These are phyloP conservation scores for Acanthisitta chloris DNA, from an alignment of 2,113 vertebrate species.

Conservation along the genomic window DNA sequence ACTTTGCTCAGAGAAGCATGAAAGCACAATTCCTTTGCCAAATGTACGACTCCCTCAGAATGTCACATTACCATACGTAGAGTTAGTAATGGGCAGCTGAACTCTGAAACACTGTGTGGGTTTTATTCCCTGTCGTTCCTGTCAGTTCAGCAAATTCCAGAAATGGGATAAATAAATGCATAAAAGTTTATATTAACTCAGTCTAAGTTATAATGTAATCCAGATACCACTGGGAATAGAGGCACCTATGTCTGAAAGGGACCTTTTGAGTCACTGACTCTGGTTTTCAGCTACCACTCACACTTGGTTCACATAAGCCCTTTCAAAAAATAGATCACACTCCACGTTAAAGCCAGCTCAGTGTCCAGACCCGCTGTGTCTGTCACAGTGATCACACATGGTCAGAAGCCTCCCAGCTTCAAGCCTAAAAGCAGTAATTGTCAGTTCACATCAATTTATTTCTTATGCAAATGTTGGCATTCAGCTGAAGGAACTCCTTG, in stretches of 20 bases:
- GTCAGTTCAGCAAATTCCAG: constrained; percentile 9
- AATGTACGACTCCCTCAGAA: not conserved
- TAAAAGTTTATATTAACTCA: constrained; percentile 25
- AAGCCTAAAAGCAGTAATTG: constrained; percentile 19
- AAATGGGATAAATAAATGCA: constrained; percentile 5
- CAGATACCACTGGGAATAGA: not conserved
- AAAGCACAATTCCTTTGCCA: constrained; percentile 35
- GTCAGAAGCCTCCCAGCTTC: not conserved
- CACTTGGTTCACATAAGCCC: not conserved
- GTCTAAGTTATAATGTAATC: not conserved
- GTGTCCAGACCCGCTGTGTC: not conserved
- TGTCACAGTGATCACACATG: not conserved
- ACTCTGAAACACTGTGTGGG: not conserved
- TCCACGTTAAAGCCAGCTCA: not conserved
- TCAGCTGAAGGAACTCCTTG: not conserved
- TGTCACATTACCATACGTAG: constrained; percentile 17
- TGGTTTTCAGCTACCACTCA: not conserved
- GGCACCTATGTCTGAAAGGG: not conserved
- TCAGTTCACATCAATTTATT: not conserved
- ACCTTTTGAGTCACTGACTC: not conserved
- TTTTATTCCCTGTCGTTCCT: constrained; percentile 4
- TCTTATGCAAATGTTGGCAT: not conserved
- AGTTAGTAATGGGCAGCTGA: constrained; percentile 39
- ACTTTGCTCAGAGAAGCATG: constrained; percentile 57
- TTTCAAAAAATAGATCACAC: not conserved